Percentiles rank a stretch among this genome's conserved stretches.
Evolutionary conservation across 2,797 vertebrate species (phyloP).

Genomic region (Peromyscus nudipes): DNA sequence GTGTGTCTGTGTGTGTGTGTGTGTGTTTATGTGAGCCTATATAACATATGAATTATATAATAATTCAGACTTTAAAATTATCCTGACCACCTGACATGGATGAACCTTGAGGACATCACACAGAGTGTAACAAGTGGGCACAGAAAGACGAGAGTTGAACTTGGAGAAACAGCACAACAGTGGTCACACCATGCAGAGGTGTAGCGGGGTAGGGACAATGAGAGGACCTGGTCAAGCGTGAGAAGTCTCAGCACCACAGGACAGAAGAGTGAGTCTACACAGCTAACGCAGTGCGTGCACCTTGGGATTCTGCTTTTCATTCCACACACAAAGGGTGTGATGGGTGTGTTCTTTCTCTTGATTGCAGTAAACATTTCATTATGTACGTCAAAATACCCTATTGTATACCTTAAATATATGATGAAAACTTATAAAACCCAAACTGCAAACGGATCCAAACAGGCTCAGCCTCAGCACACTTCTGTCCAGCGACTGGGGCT

Average conservation of each 20-base stretch:
- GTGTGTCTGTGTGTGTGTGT: too few relatives aligned
- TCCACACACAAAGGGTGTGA: neutral
- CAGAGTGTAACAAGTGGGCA: neutral
- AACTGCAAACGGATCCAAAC: neutral
- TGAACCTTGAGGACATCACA: neutral
- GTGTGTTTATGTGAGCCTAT: neutral
- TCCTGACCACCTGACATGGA: neutral
- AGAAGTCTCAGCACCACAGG: neutral
- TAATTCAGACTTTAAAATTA: neutral
- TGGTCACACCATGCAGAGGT: too few relatives aligned
- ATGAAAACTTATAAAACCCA: neutral
- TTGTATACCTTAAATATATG: neutral
- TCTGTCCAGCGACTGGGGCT: neutral
- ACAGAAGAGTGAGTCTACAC: neutral
- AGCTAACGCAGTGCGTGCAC: neutral
- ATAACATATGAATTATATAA: neutral
- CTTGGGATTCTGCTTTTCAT: neutral
- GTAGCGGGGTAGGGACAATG: neutral
- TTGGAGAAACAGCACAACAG: neutral
- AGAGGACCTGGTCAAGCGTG: neutral
- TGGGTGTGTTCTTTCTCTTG: neutral
- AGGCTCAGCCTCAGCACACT: too few relatives aligned
- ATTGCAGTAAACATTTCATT: neutral
- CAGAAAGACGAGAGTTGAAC: neutral
- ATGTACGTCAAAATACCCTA: neutral